These are phyloP conservation scores for Protobothrops mucrosquamatus DNA, from an alignment of 2,113 vertebrate genomes.

Conservation along the genomic window DNA sequence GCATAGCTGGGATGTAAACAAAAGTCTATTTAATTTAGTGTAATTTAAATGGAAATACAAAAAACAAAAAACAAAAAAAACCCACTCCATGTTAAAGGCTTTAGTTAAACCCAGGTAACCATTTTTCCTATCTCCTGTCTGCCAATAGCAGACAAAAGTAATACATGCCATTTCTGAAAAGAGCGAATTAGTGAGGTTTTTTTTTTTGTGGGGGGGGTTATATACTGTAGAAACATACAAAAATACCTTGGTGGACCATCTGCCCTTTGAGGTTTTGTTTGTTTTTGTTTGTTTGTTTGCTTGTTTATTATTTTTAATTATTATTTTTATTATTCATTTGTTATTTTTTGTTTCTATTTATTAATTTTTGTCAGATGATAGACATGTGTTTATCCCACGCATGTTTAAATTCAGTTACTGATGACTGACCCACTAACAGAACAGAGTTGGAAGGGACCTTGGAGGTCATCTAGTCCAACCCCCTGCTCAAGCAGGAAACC, in stretches of 20 bases:
- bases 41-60: neutral
- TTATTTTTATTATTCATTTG: too few species aligned
- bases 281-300: neutral
- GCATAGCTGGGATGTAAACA: neutral
- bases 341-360: too few species aligned
- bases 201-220: too few species aligned
- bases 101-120: neutral
- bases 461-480: neutral
- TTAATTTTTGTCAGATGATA: neutral
- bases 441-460: neutral
- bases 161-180: neutral
- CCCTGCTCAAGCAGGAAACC: neutral
- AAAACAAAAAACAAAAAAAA: neutral
- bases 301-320: neutral
- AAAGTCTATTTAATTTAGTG: neutral
- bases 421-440: neutral
- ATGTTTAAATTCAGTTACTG: neutral
- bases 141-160: neutral
- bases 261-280: neutral
- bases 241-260: neutral
- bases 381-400: neutral
- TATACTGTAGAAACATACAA: neutral
- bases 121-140: neutral
- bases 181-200: neutral
- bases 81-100: neutral